Base-by-base conservation (phyloP, 2,888 invertebrate species). In the Drosophila sordidula region DNA sequence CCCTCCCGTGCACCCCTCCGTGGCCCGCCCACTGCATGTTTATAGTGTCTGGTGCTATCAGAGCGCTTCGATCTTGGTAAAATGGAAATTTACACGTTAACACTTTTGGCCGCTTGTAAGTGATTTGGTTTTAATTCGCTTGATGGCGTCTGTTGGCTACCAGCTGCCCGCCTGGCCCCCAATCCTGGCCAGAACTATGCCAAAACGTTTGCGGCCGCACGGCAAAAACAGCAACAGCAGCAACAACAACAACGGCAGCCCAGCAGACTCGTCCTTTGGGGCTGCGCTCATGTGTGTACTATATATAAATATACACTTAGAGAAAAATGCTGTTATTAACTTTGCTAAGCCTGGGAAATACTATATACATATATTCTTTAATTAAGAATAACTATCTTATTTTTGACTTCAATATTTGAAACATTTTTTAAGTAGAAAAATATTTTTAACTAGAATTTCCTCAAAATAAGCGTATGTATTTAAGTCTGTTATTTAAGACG, bases 41-140 rank as follows among this genome's bases (percentile, higher is more conserved):
- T 87, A 81, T 87, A 70, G 78, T 78, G 76, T 74, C 76, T 76
- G 75, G 65, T 55, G 71, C 56, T 75, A 76, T 55, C 79, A 50
- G 59, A 68, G 72, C 63, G 52, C 56, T 57, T 77, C 73, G 77
- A 80, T 73, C 73, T 80, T 80, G 89, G 83, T 85, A 89, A 89
- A 90, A 90, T 90, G 90, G 85, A 89, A 90, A 90, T 90, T 90
- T 90, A 89, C 90, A 90, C 90, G 87, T 90, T 90, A 90, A 90
- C 90, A 90, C 91, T 91, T 90, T 89, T 84, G 82, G 85, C 88
- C 89, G 77, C 87, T 86, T 86, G 85, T 86, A 86, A 86, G 89
- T 89, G 85, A 86, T 86, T 86, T 89, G 89, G 87, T 87, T 86
- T 86, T 86, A 86, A 86, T 86, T 89, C 85, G 87, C 89, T 84